Base-by-base conservation (phyloP, 2,888 invertebrate genomes). In the Pelosia muscerda region DNA sequence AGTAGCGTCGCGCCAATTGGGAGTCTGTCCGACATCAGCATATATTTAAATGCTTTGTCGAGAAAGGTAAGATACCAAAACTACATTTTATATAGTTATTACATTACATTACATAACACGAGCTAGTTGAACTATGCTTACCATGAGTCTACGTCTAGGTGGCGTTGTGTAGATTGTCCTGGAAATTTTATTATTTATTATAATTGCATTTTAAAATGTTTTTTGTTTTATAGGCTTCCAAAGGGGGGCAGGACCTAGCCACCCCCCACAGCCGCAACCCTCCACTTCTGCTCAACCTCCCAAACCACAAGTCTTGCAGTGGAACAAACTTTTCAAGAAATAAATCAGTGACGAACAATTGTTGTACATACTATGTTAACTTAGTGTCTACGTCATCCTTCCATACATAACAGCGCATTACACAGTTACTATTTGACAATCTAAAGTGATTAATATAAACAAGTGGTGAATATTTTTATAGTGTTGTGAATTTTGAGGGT, bases 1-100 rank as follows among this genome's bases (percentile, higher is more conserved):
- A 97, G 96, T 97, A 94, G 93, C 94, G 86, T 79, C 87, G 88
- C 84, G 91, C 93, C 88, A 86, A 83, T 84, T 93, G 94, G 94
- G 93, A 93, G 92, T 90, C 92, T 79, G 84, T 88, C 81, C 90
- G 90, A 81, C 88, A 89, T 74, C 84, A 88, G 87, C 89, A 89
- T 53, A 77, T 86, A 58, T 89, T 88, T 73, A 84, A 83, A 72
- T 81, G 87, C 85, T 87, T 87, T 87, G 86, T 85, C 81, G 87
- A 88, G 81, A 85, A 85, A 88, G 93, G 93, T 92, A 71, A 63
- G 13, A 19, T 1, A 42, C 10, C 19, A 42, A 42, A 15, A 38
- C 1, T 15, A 38, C 38, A 42, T 42, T 5, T 42, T 42, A 42
- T 19, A 19, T 19, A 42, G 19, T 0, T 42, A 42, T 6, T 42